A percentile compares a stretch with the other conserved stretches of the same genome.
Evolutionary conservation across 2,888 invertebrate genomes (phyloP).

Genomic region (Uloborus plumipes): DNA sequence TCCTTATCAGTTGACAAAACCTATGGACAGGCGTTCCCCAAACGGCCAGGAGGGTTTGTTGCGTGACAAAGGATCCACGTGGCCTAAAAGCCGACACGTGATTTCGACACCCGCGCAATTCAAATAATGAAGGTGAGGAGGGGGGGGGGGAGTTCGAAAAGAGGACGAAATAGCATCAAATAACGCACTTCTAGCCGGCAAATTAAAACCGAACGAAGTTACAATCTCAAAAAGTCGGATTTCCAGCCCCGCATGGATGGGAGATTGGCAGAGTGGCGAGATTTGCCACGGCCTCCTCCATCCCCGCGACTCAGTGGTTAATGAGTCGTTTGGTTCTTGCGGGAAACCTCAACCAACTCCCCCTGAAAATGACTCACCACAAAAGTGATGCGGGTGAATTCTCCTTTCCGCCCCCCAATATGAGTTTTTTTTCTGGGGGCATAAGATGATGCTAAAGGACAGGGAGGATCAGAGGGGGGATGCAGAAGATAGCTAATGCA

Average conservation of each 20-base stretch:
- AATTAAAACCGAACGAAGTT: constrained; percentile 48
- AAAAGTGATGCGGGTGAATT: constrained; percentile 51
- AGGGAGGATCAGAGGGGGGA: constrained; percentile 36
- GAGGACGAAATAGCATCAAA: not conserved
- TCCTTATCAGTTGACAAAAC: not conserved
- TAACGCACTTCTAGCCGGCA: constrained; percentile 1
- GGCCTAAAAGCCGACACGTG: constrained; percentile 30
- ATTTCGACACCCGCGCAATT: constrained; percentile 52
- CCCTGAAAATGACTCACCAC: constrained; percentile 54
- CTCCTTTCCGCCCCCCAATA: constrained; percentile 27
- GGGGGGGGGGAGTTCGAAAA: constrained; percentile 2
- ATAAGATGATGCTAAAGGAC: constrained; percentile 57
- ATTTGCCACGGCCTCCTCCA: not conserved
- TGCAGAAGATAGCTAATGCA: constrained; percentile 54
- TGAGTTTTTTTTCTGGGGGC: constrained; percentile 48
- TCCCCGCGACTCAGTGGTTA: constrained; percentile 47
- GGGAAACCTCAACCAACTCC: constrained; percentile 56
- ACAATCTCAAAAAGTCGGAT: constrained; percentile 38
- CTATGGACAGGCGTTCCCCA: not conserved
- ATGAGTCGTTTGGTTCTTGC: constrained; percentile 59
- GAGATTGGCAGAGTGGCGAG: constrained; percentile 12
- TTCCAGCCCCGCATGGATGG: not conserved
- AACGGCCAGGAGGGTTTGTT: not conserved
- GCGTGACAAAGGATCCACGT: constrained; percentile 35
- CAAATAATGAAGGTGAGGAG: constrained; percentile 24